A percentile compares a stretch with the other conserved stretches of the same genome.
These are phyloP conservation scores for Rhinophrynus dorsalis DNA, from an alignment of 2,797 vertebrate genomes.

Conservation along the genomic window DNA sequence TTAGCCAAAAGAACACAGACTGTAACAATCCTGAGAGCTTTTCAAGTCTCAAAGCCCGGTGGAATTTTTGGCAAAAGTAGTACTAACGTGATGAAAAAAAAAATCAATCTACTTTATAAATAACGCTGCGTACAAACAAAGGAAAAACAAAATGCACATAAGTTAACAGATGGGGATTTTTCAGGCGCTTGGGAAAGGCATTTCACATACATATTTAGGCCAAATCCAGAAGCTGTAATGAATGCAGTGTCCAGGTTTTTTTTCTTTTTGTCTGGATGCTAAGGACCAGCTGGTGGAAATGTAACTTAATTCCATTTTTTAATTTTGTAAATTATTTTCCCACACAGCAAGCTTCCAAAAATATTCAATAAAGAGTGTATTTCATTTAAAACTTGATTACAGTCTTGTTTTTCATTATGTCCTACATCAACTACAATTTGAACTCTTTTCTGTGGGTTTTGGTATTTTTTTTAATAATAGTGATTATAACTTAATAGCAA, in stretches of 20 bases:
- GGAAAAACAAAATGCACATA: constrained; percentile 37
- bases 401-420: background rate
- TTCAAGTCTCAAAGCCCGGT: constrained; percentile 25
- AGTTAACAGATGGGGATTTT: constrained; percentile 24
- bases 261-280: constrained; percentile 37
- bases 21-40: constrained; percentile 30
- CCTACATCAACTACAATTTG: too few relatives aligned
- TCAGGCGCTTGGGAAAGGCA: constrained; percentile 30
- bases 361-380: background rate
- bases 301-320: background rate
- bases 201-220: constrained; percentile 21
- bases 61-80: constrained; percentile 16
- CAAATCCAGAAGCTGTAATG: constrained; percentile 3
- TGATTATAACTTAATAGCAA: too few relatives aligned
- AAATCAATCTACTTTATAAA: constrained; percentile 26
- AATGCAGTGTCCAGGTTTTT: constrained; percentile 9
- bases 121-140: constrained; percentile 38
- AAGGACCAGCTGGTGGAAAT: constrained; percentile 29
- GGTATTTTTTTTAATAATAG: background rate
- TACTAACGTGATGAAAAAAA: background rate
- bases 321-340: background rate
- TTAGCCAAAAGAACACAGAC: constrained; percentile 15
- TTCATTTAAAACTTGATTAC: background rate
- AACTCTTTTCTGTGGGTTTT: too few relatives aligned
- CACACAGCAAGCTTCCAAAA: background rate